Percentiles rank a stretch among this genome's conserved stretches.
phyloP scores from a whole-genome alignment of 1,140 invertebrate genomes.

The Dysdera silvatica region DNA sequence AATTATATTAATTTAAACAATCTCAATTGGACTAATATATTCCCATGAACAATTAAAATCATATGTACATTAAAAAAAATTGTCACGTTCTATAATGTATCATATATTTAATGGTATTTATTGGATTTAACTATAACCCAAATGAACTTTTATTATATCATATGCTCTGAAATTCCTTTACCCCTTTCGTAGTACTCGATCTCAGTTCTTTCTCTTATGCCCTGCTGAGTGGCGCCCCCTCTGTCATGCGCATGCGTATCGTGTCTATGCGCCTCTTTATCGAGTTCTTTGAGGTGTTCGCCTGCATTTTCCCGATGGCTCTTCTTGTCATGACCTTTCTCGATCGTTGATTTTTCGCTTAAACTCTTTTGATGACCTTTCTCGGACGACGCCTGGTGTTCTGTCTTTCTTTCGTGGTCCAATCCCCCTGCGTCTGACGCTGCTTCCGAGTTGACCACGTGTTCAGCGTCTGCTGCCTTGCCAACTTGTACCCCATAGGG shows the following conservation, averaged over 20 bases:
- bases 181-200: slow-evolving; percentile 29
- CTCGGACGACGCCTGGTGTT: not conserved
- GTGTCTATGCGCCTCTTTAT: slow-evolving; percentile 14
- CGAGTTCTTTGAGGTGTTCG: slow-evolving; percentile 22
- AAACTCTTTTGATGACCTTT: slow-evolving; percentile 13
- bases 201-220: slow-evolving; percentile 16
- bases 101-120: too few relatives aligned
- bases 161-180: not conserved
- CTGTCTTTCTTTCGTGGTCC: slow-evolving; percentile 15
- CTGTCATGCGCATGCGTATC: slow-evolving; percentile 19
- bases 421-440: not conserved
- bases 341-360: not conserved
- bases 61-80: too few relatives aligned
- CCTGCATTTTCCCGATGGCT: slow-evolving; percentile 10
- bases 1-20: too few relatives aligned
- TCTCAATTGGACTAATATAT: too few relatives aligned
- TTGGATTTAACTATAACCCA: too few relatives aligned
- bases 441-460: too few relatives aligned
- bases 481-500: too few relatives aligned
- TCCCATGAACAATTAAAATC: too few relatives aligned
- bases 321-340: slow-evolving; percentile 19
- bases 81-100: too few relatives aligned
- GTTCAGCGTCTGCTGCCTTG: too few relatives aligned
- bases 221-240: slow-evolving; percentile 18
- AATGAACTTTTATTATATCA: too few relatives aligned